Conservation (phyloP, 2,113 vertebrate species). For the Chlorodrepanis virens region DNA sequence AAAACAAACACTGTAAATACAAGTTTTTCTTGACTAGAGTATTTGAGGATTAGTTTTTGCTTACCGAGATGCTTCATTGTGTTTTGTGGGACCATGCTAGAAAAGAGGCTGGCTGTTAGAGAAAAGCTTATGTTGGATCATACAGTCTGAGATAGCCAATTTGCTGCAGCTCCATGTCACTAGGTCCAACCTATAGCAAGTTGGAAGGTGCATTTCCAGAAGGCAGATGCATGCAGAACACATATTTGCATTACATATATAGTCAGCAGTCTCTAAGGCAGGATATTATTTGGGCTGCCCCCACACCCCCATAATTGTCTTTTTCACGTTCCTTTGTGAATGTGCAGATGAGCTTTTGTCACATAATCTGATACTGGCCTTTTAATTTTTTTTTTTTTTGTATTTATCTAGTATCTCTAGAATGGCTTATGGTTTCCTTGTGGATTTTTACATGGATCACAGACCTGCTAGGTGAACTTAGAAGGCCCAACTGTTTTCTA, state of each 20-base stretch:
- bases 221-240: not conserved
- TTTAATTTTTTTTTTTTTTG: not conserved
- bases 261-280: not conserved
- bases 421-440: not conserved
- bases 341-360: not conserved
- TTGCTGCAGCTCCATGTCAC: not conserved
- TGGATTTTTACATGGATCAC: not conserved
- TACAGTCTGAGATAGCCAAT: not conserved
- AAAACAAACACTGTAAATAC: not conserved
- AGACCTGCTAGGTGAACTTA: not conserved
- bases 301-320: rapidly evolving
- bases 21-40: not conserved
- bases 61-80: not conserved
- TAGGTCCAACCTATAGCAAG: not conserved
- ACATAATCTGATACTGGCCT: not conserved
- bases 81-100: not conserved
- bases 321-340: not conserved
- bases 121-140: not conserved
- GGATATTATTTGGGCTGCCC: not conserved
- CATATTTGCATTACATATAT: not conserved
- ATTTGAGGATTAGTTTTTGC: not conserved
- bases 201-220: not conserved
- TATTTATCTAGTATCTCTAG: not conserved
- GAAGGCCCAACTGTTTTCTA: not conserved
- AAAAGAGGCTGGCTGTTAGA: not conserved